Base-by-base conservation (phyloP, 2,113 vertebrate genomes). In the Chloroceryle aenea region DNA sequence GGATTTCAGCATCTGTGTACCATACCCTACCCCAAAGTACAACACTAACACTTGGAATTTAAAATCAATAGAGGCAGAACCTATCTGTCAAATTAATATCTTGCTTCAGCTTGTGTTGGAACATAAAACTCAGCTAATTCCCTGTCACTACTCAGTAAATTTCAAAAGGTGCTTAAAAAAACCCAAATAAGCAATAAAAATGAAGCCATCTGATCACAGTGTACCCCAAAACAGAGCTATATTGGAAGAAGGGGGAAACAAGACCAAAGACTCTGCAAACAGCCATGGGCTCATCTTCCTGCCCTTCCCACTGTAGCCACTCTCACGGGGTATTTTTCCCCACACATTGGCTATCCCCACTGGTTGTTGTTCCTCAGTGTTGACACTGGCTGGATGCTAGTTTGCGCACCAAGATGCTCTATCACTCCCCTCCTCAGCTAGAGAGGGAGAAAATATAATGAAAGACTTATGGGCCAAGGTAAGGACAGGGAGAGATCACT, bases 31-130 rank as follows among this genome's bases (percentile, higher is more conserved):
- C 77, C 73, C 69, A 58, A 95, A 89, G 22, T 47, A n/a, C 34
- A 64, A 38, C 15, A 52, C 14, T 90, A 58, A 58, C 14, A 55
- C 30, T 45, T 42, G 30, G 43, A 87, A 91, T 82, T 75, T 78
- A 69, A 92, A 95, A 94, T 75, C 73, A 76, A 32, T 21, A 85
- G 30, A 85, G 75, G 64, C 13, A 88, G 59, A 68, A 17, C 58
- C 62, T 53, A 91, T 45, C 40, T 79, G 69, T 89, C 77, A 87
- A 85, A 94, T 85, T 91, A 86, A 40, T 68, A 87, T 76, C 58
- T 89, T 75, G 30, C 48, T 48, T 95, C 67, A 73, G n/a, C 52
- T 84, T 81, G 22, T 58, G 6, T 23, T 73, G 40, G 47, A 87
- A 79, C 16, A 64, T 43, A 81, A 87, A 81, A 68, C 20, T 55